These are phyloP conservation scores for Lissonota sp. DNA, from an alignment of 2,888 invertebrate species.

Conservation along the genomic window DNA sequence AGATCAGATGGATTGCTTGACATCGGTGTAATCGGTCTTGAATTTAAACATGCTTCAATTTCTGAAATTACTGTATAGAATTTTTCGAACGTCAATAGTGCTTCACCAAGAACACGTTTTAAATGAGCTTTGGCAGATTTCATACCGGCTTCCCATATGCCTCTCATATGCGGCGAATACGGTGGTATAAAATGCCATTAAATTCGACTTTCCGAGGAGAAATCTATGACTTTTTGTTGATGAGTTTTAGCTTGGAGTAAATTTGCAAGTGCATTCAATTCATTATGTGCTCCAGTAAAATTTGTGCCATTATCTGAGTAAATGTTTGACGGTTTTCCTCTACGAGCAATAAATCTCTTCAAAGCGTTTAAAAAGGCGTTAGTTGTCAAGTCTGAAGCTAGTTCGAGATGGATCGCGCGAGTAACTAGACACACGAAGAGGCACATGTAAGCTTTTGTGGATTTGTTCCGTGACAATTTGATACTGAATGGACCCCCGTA, in stretches of 20 bases:
- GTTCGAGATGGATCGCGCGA: constrained; percentile 57
- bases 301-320: constrained; percentile 69
- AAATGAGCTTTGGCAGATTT: constrained; percentile 74
- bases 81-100: constrained; percentile 70
- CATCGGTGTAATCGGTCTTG: constrained; percentile 62
- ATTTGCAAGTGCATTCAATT: constrained; percentile 28
- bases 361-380: constrained; percentile 65
- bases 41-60: constrained; percentile 67
- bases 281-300: constrained; percentile 65
- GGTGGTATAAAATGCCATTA: constrained; percentile 70
- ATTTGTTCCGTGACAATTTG: constrained; percentile 44
- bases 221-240: constrained; percentile 24
- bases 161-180: constrained; percentile 61
- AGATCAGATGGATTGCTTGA: constrained; percentile 66
- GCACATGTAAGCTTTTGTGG: constrained; percentile 60
- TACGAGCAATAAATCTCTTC: constrained; percentile 65
- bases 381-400: constrained; percentile 63
- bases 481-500: constrained; percentile 50
- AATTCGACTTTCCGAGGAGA: constrained; percentile 15
- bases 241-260: constrained; percentile 30
- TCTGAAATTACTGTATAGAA: constrained; percentile 60
- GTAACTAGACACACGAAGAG: constrained; percentile 63
- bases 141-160: constrained; percentile 74
- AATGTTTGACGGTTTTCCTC: constrained; percentile 56
- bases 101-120: constrained; percentile 62